phyloP scores from a whole-genome alignment of 1,140 invertebrate genomes.

The Brachionus plicatilis region DNA sequence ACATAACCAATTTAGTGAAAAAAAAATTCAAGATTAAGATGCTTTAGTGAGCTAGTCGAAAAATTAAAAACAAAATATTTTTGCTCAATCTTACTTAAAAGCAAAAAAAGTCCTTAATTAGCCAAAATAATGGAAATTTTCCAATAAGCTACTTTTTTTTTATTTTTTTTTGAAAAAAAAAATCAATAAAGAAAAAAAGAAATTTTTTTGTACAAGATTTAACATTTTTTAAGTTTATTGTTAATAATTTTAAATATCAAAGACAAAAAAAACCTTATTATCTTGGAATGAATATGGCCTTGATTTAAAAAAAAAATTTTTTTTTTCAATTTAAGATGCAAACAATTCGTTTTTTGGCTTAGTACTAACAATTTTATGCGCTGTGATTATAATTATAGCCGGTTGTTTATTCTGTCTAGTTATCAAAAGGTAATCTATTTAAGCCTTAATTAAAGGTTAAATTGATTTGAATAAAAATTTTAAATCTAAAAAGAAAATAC shows the following conservation, averaged over 20 bases:
- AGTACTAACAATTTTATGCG: conserved; percentile 26
- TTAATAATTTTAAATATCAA: not conserved
- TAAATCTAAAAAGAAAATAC: conserved; percentile 23
- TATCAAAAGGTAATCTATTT: conserved; percentile 21
- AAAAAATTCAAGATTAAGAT: not conserved
- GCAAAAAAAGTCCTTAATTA: not conserved
- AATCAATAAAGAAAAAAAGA: too few species aligned
- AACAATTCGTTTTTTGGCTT: conserved; percentile 20
- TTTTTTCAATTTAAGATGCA: not conserved
- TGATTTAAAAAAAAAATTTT: too few species aligned
- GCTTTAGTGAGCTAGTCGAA: too few species aligned
- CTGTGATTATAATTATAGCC: conserved; percentile 25
- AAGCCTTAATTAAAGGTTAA: not conserved
- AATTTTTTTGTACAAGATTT: too few species aligned
- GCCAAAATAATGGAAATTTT: not conserved
- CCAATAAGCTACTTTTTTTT: not conserved
- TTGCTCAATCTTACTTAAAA: not conserved
- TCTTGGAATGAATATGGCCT: not conserved
- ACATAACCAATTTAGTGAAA: not conserved
- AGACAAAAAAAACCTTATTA: not conserved
- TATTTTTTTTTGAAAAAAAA: too few species aligned
- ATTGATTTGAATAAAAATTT: conserved; percentile 14
- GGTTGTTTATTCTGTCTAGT: conserved; percentile 35
- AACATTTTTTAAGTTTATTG: too few species aligned
- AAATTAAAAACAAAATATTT: too few species aligned